Conservation (phyloP, 2,888 invertebrate genomes). For the Caenorhabditis sp. region DNA sequence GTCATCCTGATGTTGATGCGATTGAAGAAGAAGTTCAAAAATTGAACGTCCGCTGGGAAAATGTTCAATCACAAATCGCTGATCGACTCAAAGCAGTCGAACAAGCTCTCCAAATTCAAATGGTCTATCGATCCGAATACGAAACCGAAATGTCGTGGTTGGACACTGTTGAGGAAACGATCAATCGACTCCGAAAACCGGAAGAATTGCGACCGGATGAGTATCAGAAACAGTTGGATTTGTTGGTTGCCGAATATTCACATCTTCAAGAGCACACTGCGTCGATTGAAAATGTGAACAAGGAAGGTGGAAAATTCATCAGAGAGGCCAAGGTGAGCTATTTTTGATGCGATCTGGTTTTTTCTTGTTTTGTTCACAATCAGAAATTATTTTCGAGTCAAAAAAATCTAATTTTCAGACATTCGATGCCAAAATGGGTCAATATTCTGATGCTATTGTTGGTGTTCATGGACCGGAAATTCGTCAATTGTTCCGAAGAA, state of each 20-base stretch:
- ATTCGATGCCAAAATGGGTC: conserved; percentile 84
- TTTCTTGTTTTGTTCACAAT: too few species aligned
- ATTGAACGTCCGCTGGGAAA: conserved; percentile 88
- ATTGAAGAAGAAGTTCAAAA: conserved; percentile 90
- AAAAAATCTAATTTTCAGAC: conserved; percentile 81
- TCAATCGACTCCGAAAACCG: conserved; percentile 66
- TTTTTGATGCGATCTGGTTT: too few species aligned
- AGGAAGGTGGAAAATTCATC: conserved; percentile 91
- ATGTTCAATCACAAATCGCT: conserved; percentile 81
- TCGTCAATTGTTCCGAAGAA: conserved; percentile 57
- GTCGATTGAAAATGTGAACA: conserved; percentile 92
- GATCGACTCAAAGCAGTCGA: conserved; percentile 86
- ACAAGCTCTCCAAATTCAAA: conserved; percentile 86
- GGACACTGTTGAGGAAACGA: conserved; percentile 70
- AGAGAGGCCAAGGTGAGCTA: conserved; percentile 90
- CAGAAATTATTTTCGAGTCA: too few species aligned
- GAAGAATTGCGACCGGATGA: conserved; percentile 69
- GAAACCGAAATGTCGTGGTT: conserved; percentile 70
- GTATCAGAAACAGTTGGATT: conserved; percentile 69
- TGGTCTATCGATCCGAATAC: conserved; percentile 78
- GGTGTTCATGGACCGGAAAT: conserved; percentile 64
- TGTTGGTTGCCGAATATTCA: conserved; percentile 80
- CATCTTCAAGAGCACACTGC: conserved; percentile 90
- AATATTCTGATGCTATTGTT: conserved; percentile 82
- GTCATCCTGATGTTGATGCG: conserved; percentile 88